These are phyloP conservation scores for Chloroceryle aenea DNA, from an alignment of 2,113 vertebrate genomes.

Conservation along the genomic window DNA sequence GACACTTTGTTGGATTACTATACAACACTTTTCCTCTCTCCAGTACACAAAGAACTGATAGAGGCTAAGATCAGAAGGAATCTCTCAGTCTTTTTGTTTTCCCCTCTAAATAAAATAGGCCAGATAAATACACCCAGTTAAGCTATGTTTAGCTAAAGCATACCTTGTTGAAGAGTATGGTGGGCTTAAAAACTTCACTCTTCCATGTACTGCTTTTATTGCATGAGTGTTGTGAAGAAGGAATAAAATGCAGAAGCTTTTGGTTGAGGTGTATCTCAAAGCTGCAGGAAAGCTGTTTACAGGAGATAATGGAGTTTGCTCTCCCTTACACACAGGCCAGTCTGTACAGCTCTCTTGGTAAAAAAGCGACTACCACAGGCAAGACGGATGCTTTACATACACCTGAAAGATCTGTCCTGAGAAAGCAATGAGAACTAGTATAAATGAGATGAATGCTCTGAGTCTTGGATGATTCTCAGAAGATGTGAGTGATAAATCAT, in stretches of 20 bases:
- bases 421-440: neutral
- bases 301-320: conserved; percentile 11
- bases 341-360: neutral
- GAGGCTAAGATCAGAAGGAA: neutral
- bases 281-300: conserved; percentile 12
- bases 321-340: neutral
- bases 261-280: neutral
- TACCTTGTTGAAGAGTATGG: neutral
- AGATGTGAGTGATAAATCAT: neutral
- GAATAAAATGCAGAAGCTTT: neutral
- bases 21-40: neutral
- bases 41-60: neutral
- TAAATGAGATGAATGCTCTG: neutral
- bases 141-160: neutral
- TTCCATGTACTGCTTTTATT: neutral
- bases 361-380: neutral
- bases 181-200: neutral
- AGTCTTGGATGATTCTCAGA: neutral
- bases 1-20: neutral
- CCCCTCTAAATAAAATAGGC: neutral
- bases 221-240: neutral
- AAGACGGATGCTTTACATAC: neutral
- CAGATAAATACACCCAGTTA: neutral
- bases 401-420: neutral
- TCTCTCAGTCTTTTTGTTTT: neutral